Evolutionary conservation across 2,113 vertebrate genomes (phyloP).

Genomic region (Circaetus cinerascens): DNA sequence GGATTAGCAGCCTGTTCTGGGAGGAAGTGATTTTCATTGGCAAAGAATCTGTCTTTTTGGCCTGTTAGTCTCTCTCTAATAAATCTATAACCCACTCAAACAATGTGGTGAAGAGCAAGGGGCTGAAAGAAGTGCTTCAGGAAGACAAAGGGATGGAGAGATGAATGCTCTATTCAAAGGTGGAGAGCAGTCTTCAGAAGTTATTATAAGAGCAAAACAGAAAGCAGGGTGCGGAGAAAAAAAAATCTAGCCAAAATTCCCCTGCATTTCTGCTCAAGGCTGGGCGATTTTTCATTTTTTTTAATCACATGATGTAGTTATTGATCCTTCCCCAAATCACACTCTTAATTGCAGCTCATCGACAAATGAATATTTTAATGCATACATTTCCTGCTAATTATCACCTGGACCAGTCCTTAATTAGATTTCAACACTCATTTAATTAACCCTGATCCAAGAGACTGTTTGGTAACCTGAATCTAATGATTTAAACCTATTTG

Average conservation of each 20-base stretch:
- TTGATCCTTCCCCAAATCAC: conserved; percentile 67
- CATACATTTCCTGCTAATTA: conserved; percentile 76
- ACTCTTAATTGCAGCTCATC: conserved; percentile 72
- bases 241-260: neutral
- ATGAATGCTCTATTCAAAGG: neutral
- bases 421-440: conserved; percentile 72
- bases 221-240: neutral
- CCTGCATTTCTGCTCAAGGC: conserved; percentile 6
- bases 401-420: conserved; percentile 68
- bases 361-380: conserved; percentile 76
- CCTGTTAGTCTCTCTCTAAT: conserved; percentile 44
- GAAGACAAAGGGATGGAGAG: conserved; percentile 42
- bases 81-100: conserved; percentile 54
- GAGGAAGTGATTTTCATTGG: conserved; percentile 12
- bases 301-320: conserved; percentile 37
- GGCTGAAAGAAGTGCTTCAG: conserved; percentile 27
- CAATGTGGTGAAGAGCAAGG: neutral
- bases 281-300: conserved; percentile 20
- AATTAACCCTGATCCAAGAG: conserved; percentile 72
- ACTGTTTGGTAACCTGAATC: conserved; percentile 60
- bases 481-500: conserved; percentile 59
- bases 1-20: conserved; percentile 26
- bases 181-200: neutral
- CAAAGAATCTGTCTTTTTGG: conserved; percentile 47
- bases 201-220: neutral